Conservation (phyloP, 1,140 invertebrate species). For the Dolichoris vasculosae region DNA sequence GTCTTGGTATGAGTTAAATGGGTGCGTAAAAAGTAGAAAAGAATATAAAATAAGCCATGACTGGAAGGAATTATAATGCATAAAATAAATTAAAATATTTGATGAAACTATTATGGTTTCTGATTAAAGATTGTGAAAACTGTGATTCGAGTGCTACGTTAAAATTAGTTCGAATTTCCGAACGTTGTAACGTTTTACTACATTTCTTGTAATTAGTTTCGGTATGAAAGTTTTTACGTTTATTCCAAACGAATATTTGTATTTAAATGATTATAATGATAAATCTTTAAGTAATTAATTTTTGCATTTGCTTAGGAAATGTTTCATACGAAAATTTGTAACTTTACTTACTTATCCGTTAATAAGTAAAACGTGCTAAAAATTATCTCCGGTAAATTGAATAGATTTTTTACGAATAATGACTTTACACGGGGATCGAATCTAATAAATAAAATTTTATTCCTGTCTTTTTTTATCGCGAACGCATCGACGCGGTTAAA, state of each 20-base stretch:
- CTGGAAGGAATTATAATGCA: background rate
- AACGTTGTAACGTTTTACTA: background rate
- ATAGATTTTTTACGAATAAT: too few relatives aligned
- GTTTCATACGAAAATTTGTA: background rate
- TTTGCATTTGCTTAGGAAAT: background rate
- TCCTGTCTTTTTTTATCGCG: too few relatives aligned
- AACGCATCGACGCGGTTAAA: too few relatives aligned
- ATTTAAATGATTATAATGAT: background rate
- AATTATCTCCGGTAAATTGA: too few relatives aligned
- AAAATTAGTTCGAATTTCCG: background rate
- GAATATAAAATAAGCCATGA: background rate
- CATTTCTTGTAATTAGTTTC: background rate
- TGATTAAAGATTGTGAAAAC: background rate
- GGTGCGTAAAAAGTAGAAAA: background rate
- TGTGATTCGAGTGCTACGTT: background rate
- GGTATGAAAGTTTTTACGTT: background rate
- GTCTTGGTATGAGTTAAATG: background rate
- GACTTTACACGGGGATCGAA: too few relatives aligned
- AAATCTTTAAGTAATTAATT: background rate
- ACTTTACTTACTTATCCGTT: background rate
- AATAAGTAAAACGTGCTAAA: background rate
- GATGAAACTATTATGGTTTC: background rate
- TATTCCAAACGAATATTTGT: background rate
- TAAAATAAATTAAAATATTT: background rate
- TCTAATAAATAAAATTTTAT: too few relatives aligned